These are phyloP conservation scores for Lampris megalopsis DNA, from an alignment of 2,113 vertebrate species.

Conservation along the genomic window DNA sequence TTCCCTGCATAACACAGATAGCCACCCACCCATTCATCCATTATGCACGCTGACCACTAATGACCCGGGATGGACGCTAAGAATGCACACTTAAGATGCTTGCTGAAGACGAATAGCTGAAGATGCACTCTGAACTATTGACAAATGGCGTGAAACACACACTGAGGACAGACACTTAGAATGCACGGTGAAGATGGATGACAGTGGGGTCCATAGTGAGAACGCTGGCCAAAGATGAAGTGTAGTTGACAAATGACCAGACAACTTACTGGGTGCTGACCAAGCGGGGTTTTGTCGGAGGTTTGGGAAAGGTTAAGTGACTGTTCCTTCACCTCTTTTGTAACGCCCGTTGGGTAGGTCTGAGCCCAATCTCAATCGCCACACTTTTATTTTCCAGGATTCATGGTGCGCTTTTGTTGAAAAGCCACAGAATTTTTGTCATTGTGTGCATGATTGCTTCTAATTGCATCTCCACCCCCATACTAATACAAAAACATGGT, in stretches of 20 bases:
- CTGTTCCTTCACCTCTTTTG: constrained; percentile 47
- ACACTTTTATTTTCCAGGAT: not conserved
- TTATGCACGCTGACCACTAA: constrained; percentile 57
- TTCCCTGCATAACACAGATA: constrained; percentile 14
- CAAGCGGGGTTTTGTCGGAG: constrained; percentile 52
- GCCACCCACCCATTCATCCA: constrained; percentile 61
- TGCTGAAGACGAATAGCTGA: constrained; percentile 65
- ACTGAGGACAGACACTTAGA: constrained; percentile 58
- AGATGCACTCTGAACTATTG: constrained; percentile 79
- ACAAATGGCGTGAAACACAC: constrained; percentile 72
- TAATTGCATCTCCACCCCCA: not conserved
- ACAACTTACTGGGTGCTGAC: constrained; percentile 40
- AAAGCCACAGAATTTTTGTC: not conserved
- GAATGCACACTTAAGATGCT: constrained; percentile 71
- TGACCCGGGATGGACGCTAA: constrained; percentile 67
- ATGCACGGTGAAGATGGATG: constrained; percentile 68
- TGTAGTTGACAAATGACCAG: constrained; percentile 70
- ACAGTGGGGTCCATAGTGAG: constrained; percentile 7
- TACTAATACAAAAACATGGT: too few relatives aligned
- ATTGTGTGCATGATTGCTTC: not conserved
- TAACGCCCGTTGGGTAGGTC: constrained; percentile 28
- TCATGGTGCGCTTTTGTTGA: not conserved
- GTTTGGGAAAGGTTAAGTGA: constrained; percentile 71
- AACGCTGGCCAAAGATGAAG: constrained; percentile 58
- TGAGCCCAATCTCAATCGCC: constrained; percentile 7